Conservation (phyloP, 2,888 invertebrate species). For the Megalurothrips usitatus region DNA sequence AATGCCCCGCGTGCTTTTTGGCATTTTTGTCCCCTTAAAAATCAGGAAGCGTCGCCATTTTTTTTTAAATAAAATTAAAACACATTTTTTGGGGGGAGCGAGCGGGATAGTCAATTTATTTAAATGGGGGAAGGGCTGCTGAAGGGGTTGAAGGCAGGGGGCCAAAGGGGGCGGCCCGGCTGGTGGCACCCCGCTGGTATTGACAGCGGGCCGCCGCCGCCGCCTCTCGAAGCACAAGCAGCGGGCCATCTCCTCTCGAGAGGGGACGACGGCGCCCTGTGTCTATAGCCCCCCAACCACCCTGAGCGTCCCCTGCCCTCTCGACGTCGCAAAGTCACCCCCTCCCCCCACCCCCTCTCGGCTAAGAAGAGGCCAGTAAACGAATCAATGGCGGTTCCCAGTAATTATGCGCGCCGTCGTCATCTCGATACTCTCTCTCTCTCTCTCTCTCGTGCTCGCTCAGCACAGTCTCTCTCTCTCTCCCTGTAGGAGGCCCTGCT, state of each 20-base stretch:
- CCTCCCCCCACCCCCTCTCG: neutral
- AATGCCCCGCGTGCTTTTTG: too few species aligned
- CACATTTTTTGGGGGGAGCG: too few species aligned
- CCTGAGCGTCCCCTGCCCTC: too few species aligned
- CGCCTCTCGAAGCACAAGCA: neutral
- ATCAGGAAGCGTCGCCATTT: too few species aligned
- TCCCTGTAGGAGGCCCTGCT: neutral
- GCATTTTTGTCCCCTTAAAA: too few species aligned
- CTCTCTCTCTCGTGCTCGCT: neutral
- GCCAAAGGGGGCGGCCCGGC: neutral
- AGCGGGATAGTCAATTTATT: too few species aligned
- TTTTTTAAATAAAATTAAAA: too few species aligned
- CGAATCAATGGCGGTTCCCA: neutral
- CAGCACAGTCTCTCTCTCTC: neutral
- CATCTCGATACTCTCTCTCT: neutral
- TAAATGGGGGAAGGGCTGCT: too few species aligned
- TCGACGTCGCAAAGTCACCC: neutral
- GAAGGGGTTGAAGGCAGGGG: too few species aligned
- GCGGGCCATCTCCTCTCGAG: neutral
- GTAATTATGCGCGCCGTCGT: neutral
- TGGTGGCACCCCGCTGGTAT: neutral
- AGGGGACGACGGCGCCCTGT: too few species aligned
- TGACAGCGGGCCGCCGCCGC: neutral
- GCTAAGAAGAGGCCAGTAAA: neutral
- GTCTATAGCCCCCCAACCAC: too few species aligned